Evolutionary conservation across 2,797 vertebrate species (phyloP).

Genomic region (Galago senegalensis): DNA sequence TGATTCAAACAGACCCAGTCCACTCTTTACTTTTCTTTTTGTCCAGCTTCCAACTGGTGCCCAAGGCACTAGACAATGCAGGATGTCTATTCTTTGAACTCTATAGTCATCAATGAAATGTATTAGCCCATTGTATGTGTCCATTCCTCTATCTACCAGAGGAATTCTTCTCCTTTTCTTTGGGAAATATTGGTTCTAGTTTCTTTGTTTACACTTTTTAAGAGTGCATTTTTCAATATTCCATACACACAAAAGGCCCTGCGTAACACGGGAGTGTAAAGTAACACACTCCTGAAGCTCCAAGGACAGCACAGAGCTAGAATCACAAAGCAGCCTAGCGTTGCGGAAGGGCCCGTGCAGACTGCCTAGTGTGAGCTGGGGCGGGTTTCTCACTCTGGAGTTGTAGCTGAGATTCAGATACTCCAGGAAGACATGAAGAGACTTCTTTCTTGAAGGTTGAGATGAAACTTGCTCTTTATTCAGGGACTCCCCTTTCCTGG

Average conservation of each 20-base stretch:
- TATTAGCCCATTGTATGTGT: background rate
- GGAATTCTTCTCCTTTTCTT: background rate
- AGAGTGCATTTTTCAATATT: background rate
- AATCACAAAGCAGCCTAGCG: background rate
- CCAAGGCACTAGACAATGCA: no score
- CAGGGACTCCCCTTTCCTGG: background rate
- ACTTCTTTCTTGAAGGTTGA: conserved; percentile 46
- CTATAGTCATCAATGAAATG: background rate
- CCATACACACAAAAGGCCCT: background rate
- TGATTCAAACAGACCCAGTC: background rate
- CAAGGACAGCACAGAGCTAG: background rate
- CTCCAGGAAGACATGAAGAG: conserved; percentile 50
- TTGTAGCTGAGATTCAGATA: conserved; percentile 45
- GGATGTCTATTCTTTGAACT: background rate
- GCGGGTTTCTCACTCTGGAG: conserved; percentile 48
- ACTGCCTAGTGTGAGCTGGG: background rate
- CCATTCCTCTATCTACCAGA: background rate
- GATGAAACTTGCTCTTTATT: conserved; percentile 57
- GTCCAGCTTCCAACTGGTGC: no score
- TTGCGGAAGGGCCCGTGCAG: background rate
- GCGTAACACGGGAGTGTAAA: background rate
- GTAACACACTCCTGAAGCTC: fast-evolving
- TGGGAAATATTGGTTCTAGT: background rate
- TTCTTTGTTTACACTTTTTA: background rate
- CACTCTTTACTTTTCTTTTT: background rate